phyloP scores from a whole-genome alignment of 2,113 vertebrate genomes.

The Drymodes brunneopygia region DNA sequence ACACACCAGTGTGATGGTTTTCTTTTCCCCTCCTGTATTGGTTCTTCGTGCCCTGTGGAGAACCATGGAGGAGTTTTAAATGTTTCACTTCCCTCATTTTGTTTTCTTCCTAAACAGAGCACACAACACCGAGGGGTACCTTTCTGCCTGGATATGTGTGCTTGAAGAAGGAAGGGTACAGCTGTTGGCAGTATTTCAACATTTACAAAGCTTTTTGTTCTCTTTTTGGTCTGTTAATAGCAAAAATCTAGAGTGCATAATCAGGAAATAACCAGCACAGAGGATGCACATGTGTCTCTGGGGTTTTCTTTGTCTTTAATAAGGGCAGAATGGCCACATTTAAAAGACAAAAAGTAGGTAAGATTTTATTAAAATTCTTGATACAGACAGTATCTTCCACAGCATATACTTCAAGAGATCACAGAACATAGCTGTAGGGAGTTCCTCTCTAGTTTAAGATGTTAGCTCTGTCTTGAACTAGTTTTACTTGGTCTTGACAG shows the following conservation, averaged over 20 bases:
- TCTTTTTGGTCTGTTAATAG: background rate
- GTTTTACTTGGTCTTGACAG: background rate
- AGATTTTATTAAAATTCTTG: background rate
- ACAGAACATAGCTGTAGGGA: background rate
- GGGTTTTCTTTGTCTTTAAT: background rate
- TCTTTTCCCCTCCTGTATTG: background rate
- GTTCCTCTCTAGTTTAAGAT: background rate
- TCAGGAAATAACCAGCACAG: background rate
- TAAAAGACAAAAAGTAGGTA: background rate
- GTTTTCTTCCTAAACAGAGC: background rate
- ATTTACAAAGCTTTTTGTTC: background rate
- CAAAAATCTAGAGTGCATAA: background rate
- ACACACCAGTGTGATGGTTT: background rate
- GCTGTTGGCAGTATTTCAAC: background rate
- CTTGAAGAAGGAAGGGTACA: background rate
- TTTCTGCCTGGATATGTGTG: background rate
- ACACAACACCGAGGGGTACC: background rate
- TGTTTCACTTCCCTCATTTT: background rate
- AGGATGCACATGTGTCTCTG: background rate
- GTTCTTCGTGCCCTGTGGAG: background rate
- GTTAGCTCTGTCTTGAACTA: background rate
- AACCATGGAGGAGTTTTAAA: background rate
- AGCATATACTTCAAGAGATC: background rate
- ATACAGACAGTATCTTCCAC: background rate
- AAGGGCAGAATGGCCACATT: background rate